Conservation (phyloP, 2,797 vertebrate species). For the Euthynnus affinis region DNA sequence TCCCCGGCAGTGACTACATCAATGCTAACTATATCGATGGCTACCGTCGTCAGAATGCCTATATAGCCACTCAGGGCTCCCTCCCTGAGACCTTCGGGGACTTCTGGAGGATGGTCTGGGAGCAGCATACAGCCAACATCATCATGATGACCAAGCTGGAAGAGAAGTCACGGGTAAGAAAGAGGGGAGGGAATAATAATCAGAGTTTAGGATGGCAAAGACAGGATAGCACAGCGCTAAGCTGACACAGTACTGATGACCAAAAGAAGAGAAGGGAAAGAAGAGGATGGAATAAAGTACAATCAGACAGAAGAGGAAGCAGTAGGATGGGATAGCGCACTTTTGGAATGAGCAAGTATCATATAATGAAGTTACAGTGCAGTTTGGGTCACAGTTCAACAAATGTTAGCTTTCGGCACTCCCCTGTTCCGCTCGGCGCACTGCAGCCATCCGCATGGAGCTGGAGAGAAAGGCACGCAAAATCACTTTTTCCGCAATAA, state of each 20-base stretch:
- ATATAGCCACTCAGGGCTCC: slow-evolving; percentile 97
- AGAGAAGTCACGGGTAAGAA: slow-evolving; percentile 96
- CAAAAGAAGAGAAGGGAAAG: slow-evolving; percentile 82
- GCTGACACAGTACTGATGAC: slow-evolving; percentile 92
- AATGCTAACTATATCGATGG: slow-evolving; percentile 99
- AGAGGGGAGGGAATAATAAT: slow-evolving; percentile 7
- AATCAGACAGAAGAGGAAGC: not conserved
- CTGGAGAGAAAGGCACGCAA: too few species aligned
- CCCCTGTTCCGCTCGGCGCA: too few species aligned
- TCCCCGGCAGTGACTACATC: slow-evolving; percentile 97
- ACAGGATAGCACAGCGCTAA: not conserved
- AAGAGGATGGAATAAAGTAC: slow-evolving; percentile 54
- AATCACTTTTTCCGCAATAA: too few species aligned
- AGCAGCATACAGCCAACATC: slow-evolving; percentile 95
- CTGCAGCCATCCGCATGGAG: too few species aligned
- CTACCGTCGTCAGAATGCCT: slow-evolving; percentile 97
- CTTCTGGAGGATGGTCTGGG: slow-evolving; percentile 99
- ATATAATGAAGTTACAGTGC: too few species aligned
- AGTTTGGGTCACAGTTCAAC: too few species aligned
- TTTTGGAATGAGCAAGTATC: not conserved
- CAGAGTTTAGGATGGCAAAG: not conserved
- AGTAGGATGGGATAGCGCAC: not conserved
- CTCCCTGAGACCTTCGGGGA: slow-evolving; percentile 97
- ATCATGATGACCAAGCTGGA: slow-evolving; percentile 99
- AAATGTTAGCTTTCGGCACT: too few species aligned